Percentiles rank a stretch among this genome's conserved stretches.
Evolutionary conservation across 1,140 invertebrate species (phyloP).

Genomic region (Zaprionus gabonicus): DNA sequence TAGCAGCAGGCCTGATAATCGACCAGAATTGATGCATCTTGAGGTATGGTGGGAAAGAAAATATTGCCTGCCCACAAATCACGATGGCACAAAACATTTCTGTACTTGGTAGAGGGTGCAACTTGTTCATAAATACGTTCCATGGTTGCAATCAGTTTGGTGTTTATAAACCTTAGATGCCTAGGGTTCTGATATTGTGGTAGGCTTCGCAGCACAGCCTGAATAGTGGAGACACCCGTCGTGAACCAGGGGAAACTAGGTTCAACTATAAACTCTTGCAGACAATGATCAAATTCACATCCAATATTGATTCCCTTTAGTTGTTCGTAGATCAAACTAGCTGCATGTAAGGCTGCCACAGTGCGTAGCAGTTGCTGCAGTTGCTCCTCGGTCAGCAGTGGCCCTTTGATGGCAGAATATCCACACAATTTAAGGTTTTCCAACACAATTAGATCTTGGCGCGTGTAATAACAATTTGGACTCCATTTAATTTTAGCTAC

Average conservation of each 20-base stretch:
- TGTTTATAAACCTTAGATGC: constrained; percentile 38
- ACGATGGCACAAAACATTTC: constrained; percentile 87
- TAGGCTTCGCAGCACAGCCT: constrained; percentile 50
- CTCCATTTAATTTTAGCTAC: constrained; percentile 64
- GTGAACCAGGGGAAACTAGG: constrained; percentile 68
- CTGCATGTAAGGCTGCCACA: constrained; percentile 84
- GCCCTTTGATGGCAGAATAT: constrained; percentile 4
- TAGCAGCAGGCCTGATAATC: constrained; percentile 87
- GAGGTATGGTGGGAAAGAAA: constrained; percentile 84
- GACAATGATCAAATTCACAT: constrained; percentile 52
- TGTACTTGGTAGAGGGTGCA: constrained; percentile 57
- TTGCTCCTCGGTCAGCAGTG: constrained; percentile 1
- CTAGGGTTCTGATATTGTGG: constrained; percentile 32
- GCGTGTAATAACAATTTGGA: constrained; percentile 69
- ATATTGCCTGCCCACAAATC: constrained; percentile 88
- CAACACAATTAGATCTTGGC: constrained; percentile 79
- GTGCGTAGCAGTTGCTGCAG: constrained; percentile 60
- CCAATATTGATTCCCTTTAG: constrained; percentile 47
- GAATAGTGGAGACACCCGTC: constrained; percentile 63
- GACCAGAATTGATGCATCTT: constrained; percentile 85
- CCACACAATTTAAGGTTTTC: constrained; percentile 73
- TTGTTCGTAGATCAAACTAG: constrained; percentile 77
- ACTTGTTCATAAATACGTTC: constrained; percentile 66
- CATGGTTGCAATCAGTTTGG: constrained; percentile 34
- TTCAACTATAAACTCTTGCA: constrained; percentile 64